Evolutionary conservation across 2,888 invertebrate genomes (phyloP).

Genomic region (Scrobipalpa atriplicella): DNA sequence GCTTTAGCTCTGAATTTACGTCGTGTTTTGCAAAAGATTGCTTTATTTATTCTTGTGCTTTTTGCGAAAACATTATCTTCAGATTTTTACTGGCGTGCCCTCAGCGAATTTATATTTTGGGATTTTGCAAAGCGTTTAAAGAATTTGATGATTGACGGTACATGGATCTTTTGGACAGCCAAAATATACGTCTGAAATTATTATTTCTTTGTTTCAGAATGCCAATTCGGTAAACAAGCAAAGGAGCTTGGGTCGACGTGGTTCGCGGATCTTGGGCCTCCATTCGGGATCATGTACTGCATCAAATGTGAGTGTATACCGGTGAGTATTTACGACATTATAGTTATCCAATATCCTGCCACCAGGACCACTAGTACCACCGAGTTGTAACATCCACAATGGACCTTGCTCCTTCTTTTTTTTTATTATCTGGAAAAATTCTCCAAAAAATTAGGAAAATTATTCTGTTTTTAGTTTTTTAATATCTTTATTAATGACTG

Average conservation of each 20-base stretch:
- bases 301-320: constrained; percentile 97
- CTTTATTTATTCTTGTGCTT: constrained; percentile 18
- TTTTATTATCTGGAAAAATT: no score
- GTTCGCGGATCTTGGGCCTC: constrained; percentile 96
- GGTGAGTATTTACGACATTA: constrained; percentile 85
- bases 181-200: neutral
- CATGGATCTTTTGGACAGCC: neutral
- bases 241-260: constrained; percentile 95
- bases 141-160: constrained; percentile 5
- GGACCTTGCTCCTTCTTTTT: no score
- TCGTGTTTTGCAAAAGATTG: constrained; percentile 16
- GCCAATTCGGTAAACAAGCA: constrained; percentile 93
- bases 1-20: constrained; percentile 23
- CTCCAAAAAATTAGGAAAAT: no score
- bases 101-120: constrained; percentile 11
- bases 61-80: neutral
- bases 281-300: constrained; percentile 97
- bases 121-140: constrained; percentile 11
- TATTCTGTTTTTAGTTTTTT: no score
- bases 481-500: no score
- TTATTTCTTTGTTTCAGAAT: constrained; percentile 88
- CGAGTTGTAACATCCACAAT: no score
- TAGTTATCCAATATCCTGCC: neutral
- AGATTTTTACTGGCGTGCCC: constrained; percentile 11
- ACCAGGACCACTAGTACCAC: no score